These are phyloP conservation scores for Catharus bicknelli DNA, from an alignment of 2,113 vertebrate species.

Conservation along the genomic window DNA sequence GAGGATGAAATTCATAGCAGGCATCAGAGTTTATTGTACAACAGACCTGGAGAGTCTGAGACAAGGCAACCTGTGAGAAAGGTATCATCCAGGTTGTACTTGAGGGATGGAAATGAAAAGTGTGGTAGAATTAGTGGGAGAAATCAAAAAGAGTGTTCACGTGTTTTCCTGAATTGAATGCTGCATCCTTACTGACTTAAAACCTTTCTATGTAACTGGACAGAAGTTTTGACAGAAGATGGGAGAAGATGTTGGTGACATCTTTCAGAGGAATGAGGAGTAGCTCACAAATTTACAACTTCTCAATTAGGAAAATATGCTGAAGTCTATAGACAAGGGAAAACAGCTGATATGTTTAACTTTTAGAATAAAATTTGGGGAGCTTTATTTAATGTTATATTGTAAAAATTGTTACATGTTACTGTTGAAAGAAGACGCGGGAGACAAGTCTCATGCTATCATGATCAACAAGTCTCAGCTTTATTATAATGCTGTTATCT, in stretches of 20 bases:
- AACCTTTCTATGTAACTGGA: not conserved
- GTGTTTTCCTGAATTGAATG: not conserved
- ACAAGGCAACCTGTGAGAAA: not conserved
- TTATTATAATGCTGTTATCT: too few species aligned
- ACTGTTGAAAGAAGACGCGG: not conserved
- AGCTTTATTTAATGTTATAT: not conserved
- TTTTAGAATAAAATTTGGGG: not conserved
- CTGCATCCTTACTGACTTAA: not conserved
- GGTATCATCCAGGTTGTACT: rapidly evolving
- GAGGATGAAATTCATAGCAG: not conserved
- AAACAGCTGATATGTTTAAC: not conserved
- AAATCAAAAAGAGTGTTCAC: not conserved
- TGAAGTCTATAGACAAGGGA: not conserved
- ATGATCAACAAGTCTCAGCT: too few species aligned
- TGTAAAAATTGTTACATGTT: not conserved
- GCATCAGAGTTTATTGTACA: not conserved
- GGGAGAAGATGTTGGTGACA: not conserved
- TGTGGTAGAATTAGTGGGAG: not conserved
- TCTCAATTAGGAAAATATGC: not conserved
- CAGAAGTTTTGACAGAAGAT: not conserved
- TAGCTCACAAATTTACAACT: not conserved
- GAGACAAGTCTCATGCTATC: too few species aligned
- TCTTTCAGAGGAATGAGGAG: not conserved
- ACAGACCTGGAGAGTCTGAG: not conserved
- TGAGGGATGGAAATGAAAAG: not conserved